Conservation (phyloP, 2,888 invertebrate species). For the Theristus sp. region DNA sequence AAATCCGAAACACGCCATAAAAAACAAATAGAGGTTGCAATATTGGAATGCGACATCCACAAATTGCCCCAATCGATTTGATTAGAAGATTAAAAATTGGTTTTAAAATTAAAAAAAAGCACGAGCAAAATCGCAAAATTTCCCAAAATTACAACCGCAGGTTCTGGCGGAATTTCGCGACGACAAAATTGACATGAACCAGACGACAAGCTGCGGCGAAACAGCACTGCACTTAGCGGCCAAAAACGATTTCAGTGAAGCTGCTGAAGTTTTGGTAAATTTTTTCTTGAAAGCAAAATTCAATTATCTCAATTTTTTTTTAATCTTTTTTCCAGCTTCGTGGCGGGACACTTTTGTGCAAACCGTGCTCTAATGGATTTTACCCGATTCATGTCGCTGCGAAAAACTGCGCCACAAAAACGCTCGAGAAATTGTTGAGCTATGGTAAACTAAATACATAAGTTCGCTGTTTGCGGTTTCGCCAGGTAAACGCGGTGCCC, state of each 20-base stretch:
- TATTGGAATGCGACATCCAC: too few relatives aligned
- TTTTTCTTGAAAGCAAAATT: not conserved
- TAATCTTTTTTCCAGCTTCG: slow-evolving; percentile 45
- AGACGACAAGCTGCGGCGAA: not conserved
- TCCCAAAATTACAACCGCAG: too few relatives aligned
- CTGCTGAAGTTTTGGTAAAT: not conserved
- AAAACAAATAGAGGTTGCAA: too few relatives aligned
- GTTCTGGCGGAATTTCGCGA: not conserved
- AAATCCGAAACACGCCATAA: too few relatives aligned
- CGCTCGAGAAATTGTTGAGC: slow-evolving; percentile 59
- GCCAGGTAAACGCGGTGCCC: slow-evolving; percentile 53
- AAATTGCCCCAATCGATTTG: too few relatives aligned
- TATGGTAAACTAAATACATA: slow-evolving; percentile 55
- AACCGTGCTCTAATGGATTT: slow-evolving; percentile 65
- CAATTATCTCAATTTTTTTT: not conserved
- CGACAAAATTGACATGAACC: not conserved
- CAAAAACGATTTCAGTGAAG: not conserved
- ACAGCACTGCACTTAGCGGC: not conserved
- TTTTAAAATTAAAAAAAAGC: too few relatives aligned
- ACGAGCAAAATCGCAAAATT: too few relatives aligned
- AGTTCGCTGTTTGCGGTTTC: too few relatives aligned
- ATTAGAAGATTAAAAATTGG: too few relatives aligned
- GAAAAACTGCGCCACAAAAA: slow-evolving; percentile 64
- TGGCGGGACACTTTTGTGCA: slow-evolving; percentile 54
- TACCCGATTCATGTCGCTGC: slow-evolving; percentile 79